A percentile compares a stretch with the other conserved stretches of the same genome.
Evolutionary conservation across 2,888 invertebrate genomes (phyloP).

Genomic region (Tachystola acroxantha): DNA sequence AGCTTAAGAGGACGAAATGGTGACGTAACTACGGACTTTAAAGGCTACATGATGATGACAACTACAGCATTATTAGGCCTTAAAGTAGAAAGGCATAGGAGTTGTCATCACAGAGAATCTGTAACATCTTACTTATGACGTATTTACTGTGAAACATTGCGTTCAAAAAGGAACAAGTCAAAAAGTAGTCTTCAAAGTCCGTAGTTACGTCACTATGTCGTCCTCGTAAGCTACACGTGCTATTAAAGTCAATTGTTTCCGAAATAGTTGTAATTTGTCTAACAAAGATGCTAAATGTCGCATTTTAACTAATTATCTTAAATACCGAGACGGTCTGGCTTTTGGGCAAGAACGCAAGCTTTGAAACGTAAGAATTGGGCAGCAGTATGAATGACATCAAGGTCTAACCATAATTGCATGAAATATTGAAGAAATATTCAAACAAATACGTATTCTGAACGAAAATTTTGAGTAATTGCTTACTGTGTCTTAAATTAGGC

Average conservation of each 20-base stretch:
- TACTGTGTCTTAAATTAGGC: too few relatives aligned
- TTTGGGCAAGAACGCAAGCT: background rate
- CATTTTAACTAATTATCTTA: constrained; percentile 18
- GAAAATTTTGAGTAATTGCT: too few relatives aligned
- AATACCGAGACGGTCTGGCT: constrained; percentile 4
- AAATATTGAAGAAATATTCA: too few relatives aligned
- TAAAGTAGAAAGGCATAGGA: too few relatives aligned
- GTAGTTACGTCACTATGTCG: background rate
- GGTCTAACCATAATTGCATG: background rate
- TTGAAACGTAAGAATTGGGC: background rate
- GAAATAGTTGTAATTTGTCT: constrained; percentile 26
- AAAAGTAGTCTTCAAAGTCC: too few relatives aligned
- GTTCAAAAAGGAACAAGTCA: too few relatives aligned
- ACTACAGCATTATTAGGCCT: too few relatives aligned
- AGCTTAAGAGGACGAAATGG: background rate
- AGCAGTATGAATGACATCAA: background rate
- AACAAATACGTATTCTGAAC: constrained; percentile 1
- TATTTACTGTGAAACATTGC: too few relatives aligned
- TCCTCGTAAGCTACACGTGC: constrained; percentile 6
- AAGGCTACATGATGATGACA: too few relatives aligned
- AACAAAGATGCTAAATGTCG: constrained; percentile 16
- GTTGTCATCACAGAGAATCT: too few relatives aligned
- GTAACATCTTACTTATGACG: too few relatives aligned
- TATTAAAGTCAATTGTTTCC: constrained; percentile 24
- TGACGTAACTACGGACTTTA: background rate